Base-by-base conservation (phyloP, 2,888 invertebrate genomes). In the Scelioninae gen. 2 region DNA sequence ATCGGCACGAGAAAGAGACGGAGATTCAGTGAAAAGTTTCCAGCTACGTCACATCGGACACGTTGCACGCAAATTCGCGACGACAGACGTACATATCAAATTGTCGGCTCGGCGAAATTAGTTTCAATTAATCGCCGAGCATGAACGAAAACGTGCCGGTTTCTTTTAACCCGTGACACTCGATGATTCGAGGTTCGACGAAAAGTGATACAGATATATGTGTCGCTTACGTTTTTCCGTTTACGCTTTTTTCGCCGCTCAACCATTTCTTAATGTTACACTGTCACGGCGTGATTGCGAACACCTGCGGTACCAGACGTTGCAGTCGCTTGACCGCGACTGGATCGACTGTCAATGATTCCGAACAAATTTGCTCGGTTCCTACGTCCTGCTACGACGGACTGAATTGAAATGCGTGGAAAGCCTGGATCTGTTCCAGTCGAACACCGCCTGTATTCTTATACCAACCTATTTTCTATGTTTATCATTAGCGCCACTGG, bases 161-260 rank as follows among this genome's bases (percentile, higher is more conserved):
- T 45, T 53, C 46, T 41, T 11, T 37, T 10, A n/a, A n/a, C n/a
- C 19, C 35, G 37, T 13, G 25, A 22, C 25, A 46, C 5, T 4
- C 22, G 5, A 22, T 22, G 22, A 22, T 5, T 22, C n/a, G n/a
- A n/a, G n/a, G n/a, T n/a, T n/a, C n/a, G n/a, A 6, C 25, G 25
- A 3, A 25, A 25, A 25, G 25, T 4, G 6, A 25, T 3, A 25
- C 25, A 4, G 25, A 25, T 3, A 16, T 31, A 9, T 6, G 15
- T 4, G 4, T 18, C 74, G 77, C 87, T 88, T 87, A 90, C 91
- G 85, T 90, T 90, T 87, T 89, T 90, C 79, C 90, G 90, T 81
- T 90, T 90, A 86, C 89, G 89, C 79, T 88, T 89, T 87, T 90
- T 90, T 84, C 89, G 89, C 85, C 90, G 90, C 80, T 91, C 90